Evolutionary conservation across 2,888 invertebrate genomes (phyloP).

Genomic region (Leptinotarsa tumamoca): DNA sequence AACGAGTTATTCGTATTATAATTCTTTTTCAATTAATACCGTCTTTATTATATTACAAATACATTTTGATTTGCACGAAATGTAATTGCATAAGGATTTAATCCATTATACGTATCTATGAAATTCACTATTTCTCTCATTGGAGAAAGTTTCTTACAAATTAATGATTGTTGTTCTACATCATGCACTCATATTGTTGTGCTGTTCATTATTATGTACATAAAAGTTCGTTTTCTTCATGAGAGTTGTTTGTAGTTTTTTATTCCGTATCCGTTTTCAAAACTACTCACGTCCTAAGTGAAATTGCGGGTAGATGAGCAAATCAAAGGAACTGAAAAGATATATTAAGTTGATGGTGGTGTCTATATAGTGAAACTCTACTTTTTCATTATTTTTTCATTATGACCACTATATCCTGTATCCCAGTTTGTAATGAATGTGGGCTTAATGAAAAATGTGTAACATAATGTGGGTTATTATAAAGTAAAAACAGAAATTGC

Average conservation of each 20-base stretch:
- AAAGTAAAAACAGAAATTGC: neutral
- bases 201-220: slow-evolving; percentile 7
- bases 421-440: slow-evolving; percentile 6
- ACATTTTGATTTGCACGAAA: neutral
- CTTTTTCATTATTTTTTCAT: neutral
- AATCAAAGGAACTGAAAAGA: too few relatives aligned
- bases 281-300: neutral
- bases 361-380: neutral
- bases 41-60: too few relatives aligned
- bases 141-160: slow-evolving; percentile 24
- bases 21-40: too few relatives aligned
- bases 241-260: neutral
- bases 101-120: neutral
- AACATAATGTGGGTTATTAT: slow-evolving; percentile 12
- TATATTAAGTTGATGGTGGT: neutral
- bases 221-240: neutral
- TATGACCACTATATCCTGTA: slow-evolving; percentile 3
- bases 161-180: slow-evolving; percentile 24
- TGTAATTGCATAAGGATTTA: neutral
- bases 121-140: slow-evolving; percentile 8
- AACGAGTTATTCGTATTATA: too few relatives aligned
- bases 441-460: neutral
- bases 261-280: neutral
- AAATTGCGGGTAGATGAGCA: neutral
- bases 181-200: slow-evolving; percentile 20